Percentiles rank a stretch among this genome's conserved stretches.
Conservation (phyloP, 1,140 invertebrate genomes). For the Halesus radiatus region DNA sequence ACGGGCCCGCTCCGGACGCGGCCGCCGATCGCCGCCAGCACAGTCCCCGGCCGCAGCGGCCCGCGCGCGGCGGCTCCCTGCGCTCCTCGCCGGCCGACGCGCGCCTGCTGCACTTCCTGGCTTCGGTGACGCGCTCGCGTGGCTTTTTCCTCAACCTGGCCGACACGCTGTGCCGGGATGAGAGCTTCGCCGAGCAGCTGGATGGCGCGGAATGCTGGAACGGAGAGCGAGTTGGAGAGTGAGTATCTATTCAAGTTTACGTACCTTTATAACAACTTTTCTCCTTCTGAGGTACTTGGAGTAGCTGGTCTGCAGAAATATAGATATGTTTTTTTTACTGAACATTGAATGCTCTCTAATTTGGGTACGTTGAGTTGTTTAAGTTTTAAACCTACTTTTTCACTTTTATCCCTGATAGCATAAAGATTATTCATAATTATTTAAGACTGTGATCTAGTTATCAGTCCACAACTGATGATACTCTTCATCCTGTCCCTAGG, state of each 20-base stretch:
- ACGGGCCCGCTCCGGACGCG: constrained; percentile 55
- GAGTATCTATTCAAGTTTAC: constrained; percentile 65
- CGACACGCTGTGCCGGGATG: constrained; percentile 77
- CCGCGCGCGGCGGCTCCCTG: constrained; percentile 58
- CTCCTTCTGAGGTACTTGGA: too few relatives aligned
- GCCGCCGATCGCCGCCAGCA: constrained; percentile 59
- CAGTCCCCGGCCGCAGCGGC: constrained; percentile 60
- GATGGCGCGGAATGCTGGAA: constrained; percentile 81
- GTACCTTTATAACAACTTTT: too few relatives aligned
- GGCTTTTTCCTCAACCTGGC: constrained; percentile 80
- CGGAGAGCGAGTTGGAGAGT: constrained; percentile 82
- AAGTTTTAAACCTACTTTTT: too few relatives aligned
- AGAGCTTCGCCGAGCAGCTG: constrained; percentile 72
- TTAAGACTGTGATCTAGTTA: too few relatives aligned
- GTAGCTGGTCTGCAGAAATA: too few relatives aligned
- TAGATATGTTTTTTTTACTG: too few relatives aligned
- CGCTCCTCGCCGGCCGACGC: constrained; percentile 67
- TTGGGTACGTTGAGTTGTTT: too few relatives aligned
- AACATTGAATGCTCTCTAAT: too few relatives aligned
- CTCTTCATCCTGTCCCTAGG: too few relatives aligned
- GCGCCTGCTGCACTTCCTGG: constrained; percentile 76
- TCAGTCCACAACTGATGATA: too few relatives aligned
- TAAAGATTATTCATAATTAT: too few relatives aligned
- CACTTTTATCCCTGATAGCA: too few relatives aligned
- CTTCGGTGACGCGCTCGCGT: constrained; percentile 76